These are phyloP conservation scores for Falco peregrinus DNA, from an alignment of 2,797 vertebrate species.

Conservation along the genomic window DNA sequence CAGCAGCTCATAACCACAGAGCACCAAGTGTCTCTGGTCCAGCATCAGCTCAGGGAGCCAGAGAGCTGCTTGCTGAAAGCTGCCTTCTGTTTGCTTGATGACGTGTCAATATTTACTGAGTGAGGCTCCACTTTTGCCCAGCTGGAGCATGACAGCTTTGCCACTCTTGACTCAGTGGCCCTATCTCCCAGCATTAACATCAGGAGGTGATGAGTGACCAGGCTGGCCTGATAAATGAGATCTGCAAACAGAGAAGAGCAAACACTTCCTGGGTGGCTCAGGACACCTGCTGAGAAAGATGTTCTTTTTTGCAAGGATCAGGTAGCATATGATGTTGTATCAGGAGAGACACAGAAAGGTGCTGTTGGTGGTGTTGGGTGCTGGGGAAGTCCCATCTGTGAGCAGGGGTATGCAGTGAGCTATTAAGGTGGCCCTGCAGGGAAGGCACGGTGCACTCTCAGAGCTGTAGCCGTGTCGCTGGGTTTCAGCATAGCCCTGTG, in stretches of 20 bases:
- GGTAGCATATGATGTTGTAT: not conserved
- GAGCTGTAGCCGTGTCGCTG: not conserved
- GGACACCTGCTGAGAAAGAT: constrained; percentile 61
- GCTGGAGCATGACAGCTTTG: constrained; percentile 62
- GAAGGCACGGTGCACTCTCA: not conserved
- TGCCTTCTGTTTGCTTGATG: constrained; percentile 60
- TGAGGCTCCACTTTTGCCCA: constrained; percentile 61
- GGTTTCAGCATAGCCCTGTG: not conserved
- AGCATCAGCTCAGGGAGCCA: constrained; percentile 44
- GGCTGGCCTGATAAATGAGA: constrained; percentile 54
- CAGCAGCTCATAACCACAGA: constrained; percentile 39
- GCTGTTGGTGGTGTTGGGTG: not conserved
- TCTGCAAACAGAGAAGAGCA: constrained; percentile 61
- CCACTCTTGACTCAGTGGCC: constrained; percentile 53
- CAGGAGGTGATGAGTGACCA: constrained; percentile 66
- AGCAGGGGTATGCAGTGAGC: fast-evolving
- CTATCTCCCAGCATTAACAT: constrained; percentile 60
- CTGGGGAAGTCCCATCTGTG: not conserved
- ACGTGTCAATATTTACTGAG: constrained; percentile 69
- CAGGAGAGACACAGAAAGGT: not conserved
- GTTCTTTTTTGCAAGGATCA: constrained; percentile 31
- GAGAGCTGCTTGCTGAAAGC: constrained; percentile 60
- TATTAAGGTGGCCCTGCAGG: not conserved
- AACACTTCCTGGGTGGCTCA: constrained; percentile 58
- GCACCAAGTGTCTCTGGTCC: constrained; percentile 18